phyloP scores from a whole-genome alignment of 2,888 invertebrate species.

The Xanthia togata region DNA sequence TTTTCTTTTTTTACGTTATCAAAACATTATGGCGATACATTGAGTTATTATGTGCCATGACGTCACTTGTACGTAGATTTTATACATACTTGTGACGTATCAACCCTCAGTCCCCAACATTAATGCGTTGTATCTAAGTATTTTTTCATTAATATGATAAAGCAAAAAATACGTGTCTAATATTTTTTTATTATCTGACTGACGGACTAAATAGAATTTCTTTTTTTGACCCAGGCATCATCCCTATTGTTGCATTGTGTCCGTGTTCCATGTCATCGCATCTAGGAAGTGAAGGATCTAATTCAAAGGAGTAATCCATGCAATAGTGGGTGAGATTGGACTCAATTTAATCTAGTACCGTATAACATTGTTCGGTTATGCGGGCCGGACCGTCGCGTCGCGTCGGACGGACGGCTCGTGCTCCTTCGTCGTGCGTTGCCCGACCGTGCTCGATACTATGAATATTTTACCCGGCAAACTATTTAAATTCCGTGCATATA shows the following conservation, averaged over 20 bases:
- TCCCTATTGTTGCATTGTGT: not conserved
- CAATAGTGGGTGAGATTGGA: constrained; percentile 43
- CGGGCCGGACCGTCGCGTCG: constrained; percentile 23
- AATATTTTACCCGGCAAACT: constrained; percentile 48
- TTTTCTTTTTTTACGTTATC: no score
- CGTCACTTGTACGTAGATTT: no score
- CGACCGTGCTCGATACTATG: constrained; percentile 46
- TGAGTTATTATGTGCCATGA: no score
- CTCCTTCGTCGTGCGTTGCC: constrained; percentile 24
- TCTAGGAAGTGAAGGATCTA: constrained; percentile 1
- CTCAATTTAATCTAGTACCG: constrained; percentile 55
- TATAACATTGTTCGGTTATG: constrained; percentile 59
- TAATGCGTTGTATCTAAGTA: no score
- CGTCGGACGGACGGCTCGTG: not conserved
- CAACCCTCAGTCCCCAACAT: no score
- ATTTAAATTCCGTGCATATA: constrained; percentile 49
- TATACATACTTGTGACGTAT: no score
- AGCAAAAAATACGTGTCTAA: no score
- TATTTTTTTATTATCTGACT: no score
- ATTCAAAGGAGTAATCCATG: constrained; percentile 22
- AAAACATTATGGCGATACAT: no score
- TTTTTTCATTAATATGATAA: no score
- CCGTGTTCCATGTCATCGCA: not conserved
- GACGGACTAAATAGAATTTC: no score
- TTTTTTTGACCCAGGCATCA: no score